Evolutionary conservation across 2,888 invertebrate genomes (phyloP).

Genomic region (Eumerus sabulonum): DNA sequence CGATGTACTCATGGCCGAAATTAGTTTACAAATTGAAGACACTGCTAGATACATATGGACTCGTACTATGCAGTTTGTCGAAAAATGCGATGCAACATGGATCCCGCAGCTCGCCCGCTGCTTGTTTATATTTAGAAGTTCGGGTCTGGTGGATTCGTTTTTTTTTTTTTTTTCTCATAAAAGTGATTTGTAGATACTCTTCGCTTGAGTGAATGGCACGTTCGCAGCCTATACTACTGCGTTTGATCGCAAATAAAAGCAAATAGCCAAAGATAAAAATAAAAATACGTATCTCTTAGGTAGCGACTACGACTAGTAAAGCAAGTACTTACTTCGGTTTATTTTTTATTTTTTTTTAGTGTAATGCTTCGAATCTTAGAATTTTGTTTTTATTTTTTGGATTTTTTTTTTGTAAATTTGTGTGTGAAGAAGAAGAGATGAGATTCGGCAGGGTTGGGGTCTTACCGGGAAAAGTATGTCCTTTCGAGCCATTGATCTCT

Average conservation of each 20-base stretch:
- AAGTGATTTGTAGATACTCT: no score
- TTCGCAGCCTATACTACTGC: conserved; percentile 12
- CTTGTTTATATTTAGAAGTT: conserved; percentile 59
- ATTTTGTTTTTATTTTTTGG: no score
- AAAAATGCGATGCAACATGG: no score
- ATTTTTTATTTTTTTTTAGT: conserved; percentile 33
- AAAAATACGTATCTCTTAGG: conserved; percentile 12
- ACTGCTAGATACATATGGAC: no score
- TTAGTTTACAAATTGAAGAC: no score
- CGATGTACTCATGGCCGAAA: no score
- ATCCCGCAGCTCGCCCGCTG: conserved; percentile 8
- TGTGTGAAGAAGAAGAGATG: conserved; percentile 46
- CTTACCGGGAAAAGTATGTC: conserved; percentile 78
- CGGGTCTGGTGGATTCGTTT: conserved; percentile 48
- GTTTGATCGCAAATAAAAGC: conserved; percentile 26
- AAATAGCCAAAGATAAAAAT: conserved; percentile 51
- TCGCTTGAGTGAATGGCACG: no score
- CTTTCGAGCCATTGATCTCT: conserved; percentile 76
- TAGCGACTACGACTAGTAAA: conserved; percentile 21
- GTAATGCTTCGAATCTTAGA: conserved; percentile 49
- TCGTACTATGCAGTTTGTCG: no score
- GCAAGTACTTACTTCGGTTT: conserved; percentile 56
- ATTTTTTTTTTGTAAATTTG: conserved; percentile 22
- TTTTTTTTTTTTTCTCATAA: conserved; percentile 5
- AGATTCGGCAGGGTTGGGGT: conserved; percentile 70